Evolutionary conservation across 2,113 vertebrate genomes (phyloP).

Genomic region (Serilophus lunatus): DNA sequence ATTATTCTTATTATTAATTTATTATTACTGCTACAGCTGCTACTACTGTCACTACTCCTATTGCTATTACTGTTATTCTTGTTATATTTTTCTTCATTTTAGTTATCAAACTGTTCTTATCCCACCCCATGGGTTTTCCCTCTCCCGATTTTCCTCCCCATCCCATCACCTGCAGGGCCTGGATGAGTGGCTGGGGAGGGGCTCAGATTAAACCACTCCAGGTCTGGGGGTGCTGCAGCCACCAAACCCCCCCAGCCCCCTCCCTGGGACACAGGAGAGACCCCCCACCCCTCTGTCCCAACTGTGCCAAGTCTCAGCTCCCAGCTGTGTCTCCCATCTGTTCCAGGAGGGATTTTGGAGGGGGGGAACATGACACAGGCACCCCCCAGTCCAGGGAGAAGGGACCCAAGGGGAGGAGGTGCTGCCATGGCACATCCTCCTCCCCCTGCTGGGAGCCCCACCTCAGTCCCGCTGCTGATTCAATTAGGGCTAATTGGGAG

Average conservation of each 20-base stretch:
- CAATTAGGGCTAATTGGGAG: neutral
- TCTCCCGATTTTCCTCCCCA: neutral
- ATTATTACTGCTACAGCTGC: neutral
- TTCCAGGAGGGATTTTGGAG: neutral
- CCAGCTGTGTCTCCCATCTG: neutral
- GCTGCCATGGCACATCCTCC: neutral
- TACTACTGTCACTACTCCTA: neutral
- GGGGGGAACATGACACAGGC: too few relatives aligned
- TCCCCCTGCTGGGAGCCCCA: neutral
- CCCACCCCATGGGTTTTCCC: neutral
- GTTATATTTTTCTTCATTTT: neutral
- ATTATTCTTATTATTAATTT: neutral
- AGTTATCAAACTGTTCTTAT: neutral
- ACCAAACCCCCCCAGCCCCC: neutral
- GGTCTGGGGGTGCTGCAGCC: neutral
- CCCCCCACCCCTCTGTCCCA: neutral
- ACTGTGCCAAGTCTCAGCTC: neutral
- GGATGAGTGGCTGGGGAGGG: too few relatives aligned
- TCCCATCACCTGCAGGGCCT: neutral
- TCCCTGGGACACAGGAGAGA: too few relatives aligned
- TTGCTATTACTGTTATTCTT: neutral
- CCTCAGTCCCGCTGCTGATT: accelerated
- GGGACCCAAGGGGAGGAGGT: neutral
- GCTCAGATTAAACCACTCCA: neutral
- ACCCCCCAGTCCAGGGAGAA: neutral